These are phyloP conservation scores for Sciaenops ocellatus DNA, from an alignment of 2,797 vertebrate genomes.

Conservation along the genomic window DNA sequence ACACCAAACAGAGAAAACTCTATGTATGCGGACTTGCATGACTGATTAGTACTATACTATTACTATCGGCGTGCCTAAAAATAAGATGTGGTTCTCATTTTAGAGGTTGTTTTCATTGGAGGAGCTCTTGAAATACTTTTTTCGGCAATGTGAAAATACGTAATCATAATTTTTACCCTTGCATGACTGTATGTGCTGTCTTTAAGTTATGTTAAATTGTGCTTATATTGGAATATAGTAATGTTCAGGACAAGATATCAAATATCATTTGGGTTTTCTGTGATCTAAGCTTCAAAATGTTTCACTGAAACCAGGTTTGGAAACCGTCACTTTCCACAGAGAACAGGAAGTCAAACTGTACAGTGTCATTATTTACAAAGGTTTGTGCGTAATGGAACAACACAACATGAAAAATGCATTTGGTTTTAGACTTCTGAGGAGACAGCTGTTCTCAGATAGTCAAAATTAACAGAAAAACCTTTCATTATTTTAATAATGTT, in stretches of 20 bases:
- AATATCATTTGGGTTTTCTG: not conserved
- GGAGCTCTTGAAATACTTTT: not conserved
- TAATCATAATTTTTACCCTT: conserved; percentile 7
- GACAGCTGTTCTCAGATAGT: not conserved
- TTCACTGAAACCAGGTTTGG: not conserved
- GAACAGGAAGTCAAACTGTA: not conserved
- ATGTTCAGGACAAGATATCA: not conserved
- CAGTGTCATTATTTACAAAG: conserved; percentile 3
- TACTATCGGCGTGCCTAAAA: not conserved
- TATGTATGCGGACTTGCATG: not conserved
- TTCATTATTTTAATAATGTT: not conserved
- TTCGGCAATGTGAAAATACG: not conserved
- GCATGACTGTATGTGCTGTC: conserved; percentile 12
- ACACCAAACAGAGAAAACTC: not conserved
- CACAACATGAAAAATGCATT: not conserved
- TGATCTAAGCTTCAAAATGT: not conserved
- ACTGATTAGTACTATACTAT: conserved; percentile 12
- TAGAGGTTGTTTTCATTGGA: not conserved
- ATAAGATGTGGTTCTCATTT: not conserved
- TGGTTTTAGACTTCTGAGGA: conserved; percentile 2
- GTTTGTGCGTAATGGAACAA: not conserved
- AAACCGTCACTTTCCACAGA: not conserved
- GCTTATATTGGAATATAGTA: not conserved
- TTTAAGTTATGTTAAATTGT: not conserved
- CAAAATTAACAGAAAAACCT: not conserved